phyloP scores from a whole-genome alignment of 1,140 invertebrate genomes.

The Sinella curviseta region DNA sequence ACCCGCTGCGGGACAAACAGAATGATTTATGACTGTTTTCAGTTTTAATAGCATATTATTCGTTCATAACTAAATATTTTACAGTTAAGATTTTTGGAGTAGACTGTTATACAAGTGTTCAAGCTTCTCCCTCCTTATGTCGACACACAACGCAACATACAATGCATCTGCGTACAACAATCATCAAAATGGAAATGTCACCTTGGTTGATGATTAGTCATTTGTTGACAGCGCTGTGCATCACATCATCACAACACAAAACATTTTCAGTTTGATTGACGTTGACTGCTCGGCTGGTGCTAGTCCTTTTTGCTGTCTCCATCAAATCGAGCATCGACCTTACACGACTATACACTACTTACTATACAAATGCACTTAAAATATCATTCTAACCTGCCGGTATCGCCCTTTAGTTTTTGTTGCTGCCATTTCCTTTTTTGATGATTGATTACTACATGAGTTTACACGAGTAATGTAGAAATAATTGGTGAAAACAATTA shows the following conservation, averaged over 20 bases:
- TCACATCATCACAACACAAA: conserved; percentile 9
- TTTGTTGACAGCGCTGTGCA: conserved; percentile 6
- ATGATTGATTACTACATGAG: conserved; percentile 14
- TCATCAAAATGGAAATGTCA: conserved; percentile 21
- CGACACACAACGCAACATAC: not conserved
- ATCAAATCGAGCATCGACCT: not conserved
- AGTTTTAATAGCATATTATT: not conserved
- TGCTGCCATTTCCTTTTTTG: not conserved
- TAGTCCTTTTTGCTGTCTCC: not conserved
- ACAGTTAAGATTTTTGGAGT: not conserved
- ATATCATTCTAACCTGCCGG: too few relatives aligned
- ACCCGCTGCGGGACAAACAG: not conserved
- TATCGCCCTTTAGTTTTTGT: not conserved
- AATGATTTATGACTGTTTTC: conserved; percentile 20
- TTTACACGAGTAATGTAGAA: not conserved
- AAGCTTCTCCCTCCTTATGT: not conserved
- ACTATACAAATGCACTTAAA: not conserved
- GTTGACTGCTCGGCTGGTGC: not conserved
- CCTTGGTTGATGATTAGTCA: conserved; percentile 15
- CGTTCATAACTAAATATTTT: not conserved
- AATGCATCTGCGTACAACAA: not conserved
- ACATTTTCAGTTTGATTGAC: conserved; percentile 10
- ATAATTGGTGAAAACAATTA: conserved; percentile 20
- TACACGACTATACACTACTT: not conserved
- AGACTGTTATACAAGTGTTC: not conserved